A percentile compares a stretch with the other conserved stretches of the same genome.
Conservation (phyloP, 2,797 vertebrate species). For the Rhynchotus rufescens region DNA sequence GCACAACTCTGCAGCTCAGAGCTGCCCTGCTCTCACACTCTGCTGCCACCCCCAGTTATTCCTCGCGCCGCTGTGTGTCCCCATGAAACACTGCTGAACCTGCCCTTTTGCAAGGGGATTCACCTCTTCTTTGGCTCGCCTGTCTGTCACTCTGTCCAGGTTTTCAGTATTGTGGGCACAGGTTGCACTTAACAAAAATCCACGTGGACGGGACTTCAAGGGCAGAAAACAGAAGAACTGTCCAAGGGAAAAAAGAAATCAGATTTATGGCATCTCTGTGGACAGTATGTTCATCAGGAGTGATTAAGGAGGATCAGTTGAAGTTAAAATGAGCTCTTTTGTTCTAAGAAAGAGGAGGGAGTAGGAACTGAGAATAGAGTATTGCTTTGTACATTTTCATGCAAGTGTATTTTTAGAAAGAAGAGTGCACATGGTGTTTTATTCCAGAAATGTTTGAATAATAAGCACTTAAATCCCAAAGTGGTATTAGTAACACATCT, state of each 20-base stretch:
- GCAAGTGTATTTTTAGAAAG: background rate
- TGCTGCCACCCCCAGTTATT: background rate
- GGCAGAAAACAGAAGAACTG: slow-evolving; percentile 10
- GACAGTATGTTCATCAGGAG: slow-evolving; percentile 6
- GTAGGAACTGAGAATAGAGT: background rate
- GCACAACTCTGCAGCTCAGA: background rate
- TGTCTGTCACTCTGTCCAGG: background rate
- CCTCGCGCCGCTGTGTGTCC: background rate
- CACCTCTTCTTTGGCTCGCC: background rate
- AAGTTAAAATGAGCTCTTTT: background rate
- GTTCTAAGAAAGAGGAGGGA: background rate
- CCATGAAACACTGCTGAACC: background rate
- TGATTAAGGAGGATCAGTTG: background rate
- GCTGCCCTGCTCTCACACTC: background rate
- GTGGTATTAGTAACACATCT: slow-evolving; percentile 60
- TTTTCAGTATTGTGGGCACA: slow-evolving; percentile 7
- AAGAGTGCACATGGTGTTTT: background rate
- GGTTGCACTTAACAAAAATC: background rate
- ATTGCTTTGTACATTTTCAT: background rate
- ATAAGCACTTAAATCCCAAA: slow-evolving; percentile 73
- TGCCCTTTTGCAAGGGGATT: background rate
- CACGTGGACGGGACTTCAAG: background rate
- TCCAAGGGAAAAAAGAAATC: background rate
- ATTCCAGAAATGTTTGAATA: slow-evolving; percentile 51
- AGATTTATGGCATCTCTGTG: background rate